Percentiles rank a stretch among this genome's conserved stretches.
phyloP scores from a whole-genome alignment of 1,140 invertebrate species.

The Papilio machaon region DNA sequence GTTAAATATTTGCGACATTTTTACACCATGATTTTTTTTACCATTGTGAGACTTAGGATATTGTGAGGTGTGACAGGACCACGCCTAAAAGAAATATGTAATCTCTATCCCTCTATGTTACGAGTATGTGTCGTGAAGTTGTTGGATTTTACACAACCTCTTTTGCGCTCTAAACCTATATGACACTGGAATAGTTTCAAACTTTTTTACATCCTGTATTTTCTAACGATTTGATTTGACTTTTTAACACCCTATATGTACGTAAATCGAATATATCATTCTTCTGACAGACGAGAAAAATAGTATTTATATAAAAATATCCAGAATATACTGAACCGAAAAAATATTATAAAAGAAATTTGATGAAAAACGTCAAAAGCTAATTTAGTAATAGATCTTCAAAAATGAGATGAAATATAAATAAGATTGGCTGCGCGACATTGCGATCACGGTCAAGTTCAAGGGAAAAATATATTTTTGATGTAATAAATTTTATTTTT shows the following conservation, averaged over 20 bases:
- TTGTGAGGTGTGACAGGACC: too few species aligned
- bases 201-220: too few species aligned
- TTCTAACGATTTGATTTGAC: too few species aligned
- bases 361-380: background rate
- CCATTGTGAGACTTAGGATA: background rate
- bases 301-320: background rate
- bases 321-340: background rate
- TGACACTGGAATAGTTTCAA: too few species aligned
- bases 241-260: too few species aligned
- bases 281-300: too few species aligned
- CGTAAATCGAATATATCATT: too few species aligned
- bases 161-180: too few species aligned
- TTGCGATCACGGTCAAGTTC: background rate
- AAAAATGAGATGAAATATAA: background rate
- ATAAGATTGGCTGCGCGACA: background rate
- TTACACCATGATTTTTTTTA: background rate
- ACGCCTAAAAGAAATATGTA: background rate
- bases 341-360: background rate
- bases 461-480: background rate
- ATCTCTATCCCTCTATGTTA: background rate
- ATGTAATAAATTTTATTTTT: background rate
- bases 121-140: too few species aligned
- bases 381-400: background rate
- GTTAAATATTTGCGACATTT: background rate
- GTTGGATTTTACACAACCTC: too few species aligned